Evolutionary conservation across 1,140 invertebrate species (phyloP), one percentile per base, ranked within the genome.

Genomic region (Stenopsyche tienmushanensis): DNA sequence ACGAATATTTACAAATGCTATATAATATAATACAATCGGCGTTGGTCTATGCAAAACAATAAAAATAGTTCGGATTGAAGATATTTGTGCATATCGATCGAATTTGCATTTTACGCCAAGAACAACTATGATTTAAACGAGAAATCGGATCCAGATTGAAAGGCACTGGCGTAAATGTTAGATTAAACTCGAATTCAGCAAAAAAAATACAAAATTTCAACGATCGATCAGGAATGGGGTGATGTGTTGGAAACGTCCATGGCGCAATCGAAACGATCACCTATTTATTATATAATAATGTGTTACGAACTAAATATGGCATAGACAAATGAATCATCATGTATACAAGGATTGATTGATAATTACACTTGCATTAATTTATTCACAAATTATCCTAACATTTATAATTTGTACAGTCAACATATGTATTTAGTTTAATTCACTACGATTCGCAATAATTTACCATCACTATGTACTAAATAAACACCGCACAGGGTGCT

Each of bases 371-470:
- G 57, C 29, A 50, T 69, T 25, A 52, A 60, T n/a, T 55, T 69
- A 69, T 69, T 63, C 67, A 69, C 64, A 69, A 60, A 60, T 64
- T 65, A 62, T 26, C 64, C 64, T 69, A 69, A 69, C 63, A 66
- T 63, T 69, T 54, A 66, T 69, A 69, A 66, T 69, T 69, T 69
- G 67, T 69, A 69, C 67, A 69, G 59, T 69, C 67, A 69, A 69
- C 67, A 69, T 66, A 65, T 64, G 39, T 60, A 60, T 42, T 60
- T 60, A 34, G n/a, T n/a, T 34, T 42, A 60, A 26, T 60, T 60
- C 57, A 60, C 44, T 57, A 57, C 34, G 26, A 57, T 57, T 47
- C 50, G 50, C 50, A 57, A 41, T 57, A 57, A 57, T 57, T 57
- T 57, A 39, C 41, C 13, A 34, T 34, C 29, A 34, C 57, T 60